Evolutionary conservation across 2,113 vertebrate genomes (phyloP), one percentile per base, ranked within the genome.

Genomic region (Heterotis niloticus): DNA sequence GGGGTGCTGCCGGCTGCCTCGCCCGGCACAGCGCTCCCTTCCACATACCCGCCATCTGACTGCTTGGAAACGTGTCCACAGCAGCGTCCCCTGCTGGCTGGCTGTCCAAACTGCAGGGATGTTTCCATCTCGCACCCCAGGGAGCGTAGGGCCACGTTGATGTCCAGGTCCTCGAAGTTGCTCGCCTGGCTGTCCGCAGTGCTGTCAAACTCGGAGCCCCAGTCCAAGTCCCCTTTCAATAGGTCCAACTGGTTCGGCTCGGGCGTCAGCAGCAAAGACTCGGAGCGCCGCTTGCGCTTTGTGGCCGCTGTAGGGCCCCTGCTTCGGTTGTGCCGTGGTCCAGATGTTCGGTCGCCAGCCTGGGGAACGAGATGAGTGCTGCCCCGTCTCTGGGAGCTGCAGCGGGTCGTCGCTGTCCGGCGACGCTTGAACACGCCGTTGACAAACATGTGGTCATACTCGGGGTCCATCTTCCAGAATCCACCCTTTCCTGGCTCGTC

Each of bases 401-500:
- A 76, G 60, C 82, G 82, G 1, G 65, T 52, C 1, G 79, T 70
- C 0, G 75, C 73, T 67, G 81, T 74, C 3, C 86, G 78, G 20
- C 83, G 83, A 77, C 85, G 83, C 79, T 82, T 85, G 72, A 87
- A 82, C 0, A 85, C 82, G 0, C 88, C 85, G 1, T 87, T 80
- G 26, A 82, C 84, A 29, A 89, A 86, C 84, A 83, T 83, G 69
- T 87, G 81, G 0, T 88, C 80, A 3, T 88, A 84, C 11, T 83
- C 85, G 10, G 89, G 88, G 66, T 89, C 81, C 28, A 88, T 84
- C 78, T 85, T 84, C 89, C 89, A 89, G 70, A 91, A 88, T 72
- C 92, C 90, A 75, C 92, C 92, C 84, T 93, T 93, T 72, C 92
- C 92, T 0, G 92, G 92, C 69, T 92, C 91, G 75, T 91, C 89